Evolutionary conservation across 1,140 invertebrate species (phyloP).

Genomic region (Bombus pascuorum): DNA sequence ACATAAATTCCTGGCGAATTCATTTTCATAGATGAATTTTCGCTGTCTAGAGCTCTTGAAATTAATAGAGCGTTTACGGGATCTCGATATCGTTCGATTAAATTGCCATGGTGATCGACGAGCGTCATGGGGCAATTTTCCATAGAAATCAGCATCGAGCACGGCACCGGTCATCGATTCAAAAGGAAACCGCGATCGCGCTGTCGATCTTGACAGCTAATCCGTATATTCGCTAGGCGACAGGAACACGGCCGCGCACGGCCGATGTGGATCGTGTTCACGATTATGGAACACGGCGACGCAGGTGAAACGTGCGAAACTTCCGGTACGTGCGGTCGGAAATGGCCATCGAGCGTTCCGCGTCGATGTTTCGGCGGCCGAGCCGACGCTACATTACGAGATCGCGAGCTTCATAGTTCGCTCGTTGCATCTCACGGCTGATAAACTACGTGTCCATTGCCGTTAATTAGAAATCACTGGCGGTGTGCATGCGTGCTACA

Average conservation of each 20-base stretch:
- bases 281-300: slow-evolving; percentile 44
- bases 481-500: not conserved
- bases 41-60: not conserved
- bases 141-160: slow-evolving; percentile 18
- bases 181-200: slow-evolving; percentile 29
- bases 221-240: slow-evolving; percentile 22
- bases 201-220: slow-evolving; percentile 39
- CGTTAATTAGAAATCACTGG: slow-evolving; percentile 33
- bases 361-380: slow-evolving; percentile 21
- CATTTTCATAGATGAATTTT: not conserved
- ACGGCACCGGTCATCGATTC: not conserved
- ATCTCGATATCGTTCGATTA: not conserved
- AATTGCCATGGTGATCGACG: not conserved
- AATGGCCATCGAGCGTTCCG: slow-evolving; percentile 43
- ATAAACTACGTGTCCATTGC: slow-evolving; percentile 33
- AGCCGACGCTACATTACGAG: not conserved
- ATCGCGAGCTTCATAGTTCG: slow-evolving; percentile 8
- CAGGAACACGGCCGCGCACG: not conserved
- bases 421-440: slow-evolving; percentile 34
- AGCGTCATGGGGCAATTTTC: slow-evolving; percentile 11
- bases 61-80: not conserved
- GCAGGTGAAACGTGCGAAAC: slow-evolving; percentile 50
- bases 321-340: slow-evolving; percentile 54
- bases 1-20: not conserved
- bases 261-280: slow-evolving; percentile 20